Evolutionary conservation across 92 coral and sea anemone species (phyloP).

Genomic region (Porites cylindrica): DNA sequence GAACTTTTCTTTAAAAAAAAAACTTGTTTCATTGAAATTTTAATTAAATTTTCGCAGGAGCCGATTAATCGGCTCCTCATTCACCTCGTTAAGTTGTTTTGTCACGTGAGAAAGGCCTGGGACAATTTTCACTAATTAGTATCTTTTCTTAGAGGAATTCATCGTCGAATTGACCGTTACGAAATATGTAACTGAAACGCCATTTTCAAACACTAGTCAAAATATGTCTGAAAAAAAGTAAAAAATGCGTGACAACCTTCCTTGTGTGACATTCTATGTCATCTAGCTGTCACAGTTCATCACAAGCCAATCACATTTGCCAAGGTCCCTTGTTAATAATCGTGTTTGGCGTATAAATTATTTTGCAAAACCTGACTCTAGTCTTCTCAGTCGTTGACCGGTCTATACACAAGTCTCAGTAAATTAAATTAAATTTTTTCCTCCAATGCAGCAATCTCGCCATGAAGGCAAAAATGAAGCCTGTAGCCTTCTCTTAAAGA

Average conservation of each 20-base stretch:
- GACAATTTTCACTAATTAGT: no score
- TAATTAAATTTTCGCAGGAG: no score
- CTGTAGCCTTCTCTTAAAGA: neutral
- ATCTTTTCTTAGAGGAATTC: no score
- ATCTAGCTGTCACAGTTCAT: no score
- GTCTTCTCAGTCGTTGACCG: conserved; percentile 16
- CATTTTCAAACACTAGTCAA: neutral
- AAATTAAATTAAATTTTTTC: neutral
- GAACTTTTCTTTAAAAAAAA: no score
- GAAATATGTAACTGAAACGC: neutral
- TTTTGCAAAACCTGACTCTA: neutral
- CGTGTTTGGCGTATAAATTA: conserved; percentile 15
- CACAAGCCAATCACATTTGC: conserved; percentile 19
- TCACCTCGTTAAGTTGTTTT: no score
- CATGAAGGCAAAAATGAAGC: neutral
- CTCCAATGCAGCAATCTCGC: neutral
- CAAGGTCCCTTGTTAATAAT: neutral
- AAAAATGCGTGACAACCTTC: neutral
- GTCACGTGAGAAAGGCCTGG: no score
- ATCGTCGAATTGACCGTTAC: no score
- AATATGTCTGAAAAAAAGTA: neutral
- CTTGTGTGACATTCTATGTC: no score
- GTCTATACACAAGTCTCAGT: neutral
- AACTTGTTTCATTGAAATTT: no score
- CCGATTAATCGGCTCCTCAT: no score